Conservation (phyloP, 2,888 invertebrate species). For the Scrobipalpa atriplicella region DNA sequence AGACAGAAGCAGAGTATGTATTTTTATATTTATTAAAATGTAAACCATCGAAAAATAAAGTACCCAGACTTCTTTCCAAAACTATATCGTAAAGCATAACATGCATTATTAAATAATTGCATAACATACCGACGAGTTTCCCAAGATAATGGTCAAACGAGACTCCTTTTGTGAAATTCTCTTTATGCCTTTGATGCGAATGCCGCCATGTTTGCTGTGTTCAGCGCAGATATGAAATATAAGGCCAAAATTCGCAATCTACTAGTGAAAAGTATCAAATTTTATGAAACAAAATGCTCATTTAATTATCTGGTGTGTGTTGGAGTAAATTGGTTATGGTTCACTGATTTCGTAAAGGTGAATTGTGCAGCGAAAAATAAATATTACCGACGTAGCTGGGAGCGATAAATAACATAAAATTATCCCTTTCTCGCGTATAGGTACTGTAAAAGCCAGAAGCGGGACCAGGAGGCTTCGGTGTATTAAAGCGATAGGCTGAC, state of each 20-base stretch:
- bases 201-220: background rate
- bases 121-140: background rate
- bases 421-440: too few relatives aligned
- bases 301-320: background rate
- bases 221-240: background rate
- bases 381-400: too few relatives aligned
- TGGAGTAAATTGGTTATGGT: background rate
- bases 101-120: background rate
- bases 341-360: too few relatives aligned
- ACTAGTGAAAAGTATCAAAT: slow-evolving; percentile 4
- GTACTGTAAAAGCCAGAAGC: too few relatives aligned
- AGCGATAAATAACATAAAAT: too few relatives aligned
- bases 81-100: background rate
- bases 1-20: too few relatives aligned
- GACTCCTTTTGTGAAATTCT: background rate
- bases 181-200: background rate
- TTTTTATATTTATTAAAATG: too few relatives aligned
- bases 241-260: background rate
- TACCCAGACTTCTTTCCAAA: background rate
- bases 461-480: too few relatives aligned
- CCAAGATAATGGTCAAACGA: slow-evolving; percentile 19
- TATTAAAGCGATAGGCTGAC: too few relatives aligned
- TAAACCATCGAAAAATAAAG: background rate
- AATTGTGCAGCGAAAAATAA: too few relatives aligned
- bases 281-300: background rate